phyloP scores from a whole-genome alignment of 2,113 vertebrate species.

The Telmatochromis sp. region DNA sequence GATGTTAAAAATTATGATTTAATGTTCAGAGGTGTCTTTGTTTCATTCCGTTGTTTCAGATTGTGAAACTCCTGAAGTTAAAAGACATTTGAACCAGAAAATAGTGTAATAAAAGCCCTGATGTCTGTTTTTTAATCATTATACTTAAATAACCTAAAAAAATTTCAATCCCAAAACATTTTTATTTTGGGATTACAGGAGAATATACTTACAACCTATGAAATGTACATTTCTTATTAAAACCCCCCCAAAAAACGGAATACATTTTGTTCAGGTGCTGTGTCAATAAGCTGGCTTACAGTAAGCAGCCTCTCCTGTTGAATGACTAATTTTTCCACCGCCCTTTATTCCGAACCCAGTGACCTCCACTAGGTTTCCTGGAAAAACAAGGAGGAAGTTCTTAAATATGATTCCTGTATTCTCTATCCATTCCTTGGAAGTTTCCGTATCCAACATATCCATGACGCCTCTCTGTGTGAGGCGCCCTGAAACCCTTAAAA shows the following conservation, averaged over 20 bases:
- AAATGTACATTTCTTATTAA: background rate
- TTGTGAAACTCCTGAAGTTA: background rate
- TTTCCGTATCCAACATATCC: background rate
- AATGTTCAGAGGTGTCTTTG: background rate
- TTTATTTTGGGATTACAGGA: background rate
- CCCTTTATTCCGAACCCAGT: background rate
- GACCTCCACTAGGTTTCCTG: background rate
- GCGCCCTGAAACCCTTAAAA: background rate
- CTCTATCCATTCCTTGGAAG: background rate
- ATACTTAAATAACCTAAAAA: background rate
- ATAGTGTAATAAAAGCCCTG: background rate
- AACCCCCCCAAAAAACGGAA: fast-evolving
- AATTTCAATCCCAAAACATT: background rate
- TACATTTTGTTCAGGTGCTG: background rate
- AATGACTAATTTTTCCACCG: background rate
- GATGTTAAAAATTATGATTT: background rate
- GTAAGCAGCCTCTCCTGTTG: background rate
- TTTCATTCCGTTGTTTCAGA: background rate
- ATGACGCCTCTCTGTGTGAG: background rate
- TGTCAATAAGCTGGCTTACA: background rate
- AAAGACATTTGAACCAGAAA: background rate
- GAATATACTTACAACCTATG: background rate
- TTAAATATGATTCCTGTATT: background rate
- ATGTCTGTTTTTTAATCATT: background rate
- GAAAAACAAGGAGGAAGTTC: background rate